Conservation (phyloP, 2,797 vertebrate species). For the Oreochromis grahami region DNA sequence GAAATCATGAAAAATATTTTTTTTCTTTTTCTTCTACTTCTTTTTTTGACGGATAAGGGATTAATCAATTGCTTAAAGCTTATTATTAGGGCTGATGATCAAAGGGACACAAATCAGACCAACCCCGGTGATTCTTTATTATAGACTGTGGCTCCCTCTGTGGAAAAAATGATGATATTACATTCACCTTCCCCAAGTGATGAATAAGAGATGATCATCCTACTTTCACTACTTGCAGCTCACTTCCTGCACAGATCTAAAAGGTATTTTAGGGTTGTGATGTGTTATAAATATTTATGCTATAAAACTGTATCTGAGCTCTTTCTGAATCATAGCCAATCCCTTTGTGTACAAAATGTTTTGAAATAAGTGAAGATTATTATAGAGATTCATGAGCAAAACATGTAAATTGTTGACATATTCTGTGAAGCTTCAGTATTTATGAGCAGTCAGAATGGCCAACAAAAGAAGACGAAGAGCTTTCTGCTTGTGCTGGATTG, state of each 20-base stretch:
- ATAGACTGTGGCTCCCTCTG: constrained; percentile 45
- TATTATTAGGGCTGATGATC: neutral
- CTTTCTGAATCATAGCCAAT: neutral
- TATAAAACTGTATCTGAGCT: neutral
- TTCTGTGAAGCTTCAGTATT: neutral
- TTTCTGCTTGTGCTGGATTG: neutral
- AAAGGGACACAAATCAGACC: neutral
- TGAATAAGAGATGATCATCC: neutral
- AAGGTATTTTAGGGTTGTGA: neutral
- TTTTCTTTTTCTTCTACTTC: neutral
- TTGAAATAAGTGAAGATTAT: neutral
- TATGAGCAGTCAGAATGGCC: neutral
- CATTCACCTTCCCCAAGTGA: neutral
- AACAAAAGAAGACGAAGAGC: neutral
- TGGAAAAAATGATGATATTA: constrained; percentile 3
- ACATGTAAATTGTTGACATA: neutral
- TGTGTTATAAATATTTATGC: neutral
- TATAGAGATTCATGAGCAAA: neutral
- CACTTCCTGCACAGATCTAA: neutral
- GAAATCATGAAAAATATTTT: neutral
- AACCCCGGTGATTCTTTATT: neutral
- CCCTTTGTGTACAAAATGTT: neutral
- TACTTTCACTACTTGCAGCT: neutral
- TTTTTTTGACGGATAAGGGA: neutral
- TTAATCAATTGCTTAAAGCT: neutral